Conservation (phyloP, 2,797 vertebrate species). For the Rhinoraja longicauda region DNA sequence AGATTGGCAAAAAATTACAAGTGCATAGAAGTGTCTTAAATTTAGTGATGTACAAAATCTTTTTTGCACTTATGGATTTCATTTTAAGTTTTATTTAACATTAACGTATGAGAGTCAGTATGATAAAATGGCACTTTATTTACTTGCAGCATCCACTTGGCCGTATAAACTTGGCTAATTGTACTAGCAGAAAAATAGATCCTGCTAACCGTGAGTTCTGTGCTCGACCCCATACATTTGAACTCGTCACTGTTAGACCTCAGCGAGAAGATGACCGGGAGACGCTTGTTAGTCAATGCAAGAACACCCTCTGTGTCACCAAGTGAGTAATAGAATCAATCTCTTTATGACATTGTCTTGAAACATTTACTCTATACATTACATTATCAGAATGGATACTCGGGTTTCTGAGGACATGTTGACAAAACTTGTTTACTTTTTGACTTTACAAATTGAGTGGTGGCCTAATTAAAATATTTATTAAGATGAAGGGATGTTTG, state of each 20-base stretch:
- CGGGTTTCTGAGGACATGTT: background rate
- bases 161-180: conserved; percentile 81
- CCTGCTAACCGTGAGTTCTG: conserved; percentile 91
- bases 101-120: background rate
- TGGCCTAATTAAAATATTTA: background rate
- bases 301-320: conserved; percentile 86
- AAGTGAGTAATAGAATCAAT: conserved; percentile 66
- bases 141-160: conserved; percentile 75
- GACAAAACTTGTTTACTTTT: background rate
- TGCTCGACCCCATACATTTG: conserved; percentile 86
- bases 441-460: background rate
- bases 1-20: background rate
- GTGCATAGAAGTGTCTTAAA: background rate
- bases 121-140: conserved; percentile 31
- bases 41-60: background rate
- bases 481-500: background rate
- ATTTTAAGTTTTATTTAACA: background rate
- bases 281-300: conserved; percentile 88
- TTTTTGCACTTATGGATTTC: background rate
- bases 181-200: conserved; percentile 79
- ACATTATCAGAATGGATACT: background rate
- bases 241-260: conserved; percentile 84
- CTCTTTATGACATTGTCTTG: background rate
- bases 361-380: background rate
- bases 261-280: conserved; percentile 83